Base-by-base conservation (phyloP, 1,140 invertebrate species). In the Heliconius eleuchia region DNA sequence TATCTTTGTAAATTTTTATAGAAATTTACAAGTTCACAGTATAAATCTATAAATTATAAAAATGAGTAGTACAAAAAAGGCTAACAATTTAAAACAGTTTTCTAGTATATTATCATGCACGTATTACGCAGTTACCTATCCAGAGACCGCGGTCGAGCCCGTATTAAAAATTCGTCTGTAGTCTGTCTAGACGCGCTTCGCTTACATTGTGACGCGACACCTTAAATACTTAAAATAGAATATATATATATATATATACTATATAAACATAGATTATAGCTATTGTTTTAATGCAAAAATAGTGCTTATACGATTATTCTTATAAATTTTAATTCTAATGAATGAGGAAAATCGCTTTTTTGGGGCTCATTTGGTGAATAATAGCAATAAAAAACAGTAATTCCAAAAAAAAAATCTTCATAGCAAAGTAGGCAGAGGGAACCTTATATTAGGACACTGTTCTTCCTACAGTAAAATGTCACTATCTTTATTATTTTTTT, bases 161-260 rank as follows among this genome's bases (percentile, higher is more conserved):
- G 82, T 91, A 90, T 92, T 92, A 91, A 92, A 93, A 92, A 92
- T 90, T 92, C 87, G 91, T 93, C 92, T 93, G 88, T 85, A 83
- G 85, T 79, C 85, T 85, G 92, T 93, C 92, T 92, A 93, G 92
- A 93, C 92, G 84, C 74, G 82, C 77, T 86, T 84, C 83, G 86
- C 78, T 87, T 87, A 88, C 85, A 89, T 83, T 85, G 86, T 87
- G 86, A 85, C 87, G 85, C 83, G 83, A 80, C 76, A 85, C 83
- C 83, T 84, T 84, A 85, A 86, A 84, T 83, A 87, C 81, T 81
- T 79, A 76, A 39, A 76, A 76, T 37, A 76, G 23, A 66, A 30
- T 3, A 30, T 66, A 16, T 57, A 57, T 57, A 57, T 57, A 57
- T 8, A 9, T 57, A 23, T 23, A 23, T 23, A 23, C 23, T 23